Base-by-base conservation (phyloP, 2,113 vertebrate genomes). In the Trinectes maculatus region DNA sequence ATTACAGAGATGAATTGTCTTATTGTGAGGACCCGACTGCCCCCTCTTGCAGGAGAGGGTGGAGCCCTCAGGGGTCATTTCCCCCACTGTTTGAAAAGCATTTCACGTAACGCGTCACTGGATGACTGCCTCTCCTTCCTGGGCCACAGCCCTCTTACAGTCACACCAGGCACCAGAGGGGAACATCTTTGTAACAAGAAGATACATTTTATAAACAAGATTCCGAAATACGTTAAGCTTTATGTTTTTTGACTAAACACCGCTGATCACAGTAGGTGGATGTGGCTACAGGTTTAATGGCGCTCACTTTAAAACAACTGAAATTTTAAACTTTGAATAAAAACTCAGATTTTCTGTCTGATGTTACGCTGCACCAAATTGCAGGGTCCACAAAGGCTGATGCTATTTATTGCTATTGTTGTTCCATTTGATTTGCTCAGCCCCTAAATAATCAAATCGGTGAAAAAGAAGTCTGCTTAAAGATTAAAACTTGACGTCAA, bases 51-150 rank as follows among this genome's bases (percentile, higher is more conserved):
- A 74, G 81, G 74, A 82, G 63, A 77, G 79, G 76, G 81, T 49
- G 80, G 84, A 74, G 72, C 54, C 79, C 89, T 91, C 84, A 91
- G 84, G 90, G 90, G 87, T 90, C 91, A 92, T 15, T 90, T 84
- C 87, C 85, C 84, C 49, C 81, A 85, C 82, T 89, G 87, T 90
- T 87, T 89, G 74, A 76, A 77, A 86, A 85, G 75, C 78, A 88
- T 85, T 86, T 88, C 77, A 85, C 71, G 75, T 84, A 90, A 88
- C 48, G 67, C 85, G 80, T 87, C 79, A 56, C 70, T 88, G 79
- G 76, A 76, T 69, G 52, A 43, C 80, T 58, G 61, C 74, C 76
- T 79, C 68, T 67, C 75, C 63, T 53, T 61, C 63, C 74, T 63
- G 71, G 58, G 33, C 26, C 42, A 71, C 57, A 55, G 64, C 34